Percentiles rank a stretch among this genome's conserved stretches.
phyloP scores from a whole-genome alignment of 2,113 vertebrate genomes.

The Synodontis membranacea region DNA sequence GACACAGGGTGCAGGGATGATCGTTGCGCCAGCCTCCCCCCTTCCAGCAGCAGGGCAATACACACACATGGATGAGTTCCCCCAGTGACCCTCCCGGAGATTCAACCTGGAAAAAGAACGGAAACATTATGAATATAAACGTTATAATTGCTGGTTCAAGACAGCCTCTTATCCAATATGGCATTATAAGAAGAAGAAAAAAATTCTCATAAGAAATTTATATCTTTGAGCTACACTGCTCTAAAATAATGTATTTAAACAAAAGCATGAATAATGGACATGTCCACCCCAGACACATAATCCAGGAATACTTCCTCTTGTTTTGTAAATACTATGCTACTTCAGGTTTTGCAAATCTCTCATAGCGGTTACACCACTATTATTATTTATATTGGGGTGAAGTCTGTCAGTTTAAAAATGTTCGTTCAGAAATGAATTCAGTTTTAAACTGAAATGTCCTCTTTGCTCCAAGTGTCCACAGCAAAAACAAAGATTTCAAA shows the following conservation, averaged over 20 bases:
- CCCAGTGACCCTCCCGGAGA: conserved; percentile 81
- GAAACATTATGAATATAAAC: neutral
- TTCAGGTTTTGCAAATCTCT: neutral
- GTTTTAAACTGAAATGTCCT: neutral
- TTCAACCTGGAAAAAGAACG: conserved; percentile 72
- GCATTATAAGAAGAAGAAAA: neutral
- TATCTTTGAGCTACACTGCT: neutral
- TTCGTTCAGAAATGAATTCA: neutral
- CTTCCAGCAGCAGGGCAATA: conserved; percentile 82
- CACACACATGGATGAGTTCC: conserved; percentile 75
- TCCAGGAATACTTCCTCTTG: neutral
- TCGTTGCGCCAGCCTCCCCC: conserved; percentile 74
- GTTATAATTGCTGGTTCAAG: neutral
- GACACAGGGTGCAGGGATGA: conserved; percentile 67
- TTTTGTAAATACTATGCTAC: too few species aligned
- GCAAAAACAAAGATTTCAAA: neutral
- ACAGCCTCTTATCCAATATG: neutral
- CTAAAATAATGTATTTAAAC: neutral
- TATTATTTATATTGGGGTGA: neutral
- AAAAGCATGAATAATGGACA: neutral
- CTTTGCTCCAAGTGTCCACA: neutral
- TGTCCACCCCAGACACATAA: neutral
- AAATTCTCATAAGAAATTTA: neutral
- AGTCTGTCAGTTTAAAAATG: neutral
- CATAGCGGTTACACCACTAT: neutral